Evolutionary conservation across 1,140 invertebrate species (phyloP), one percentile per base, ranked within the genome.

Genomic region (Manduca sexta): DNA sequence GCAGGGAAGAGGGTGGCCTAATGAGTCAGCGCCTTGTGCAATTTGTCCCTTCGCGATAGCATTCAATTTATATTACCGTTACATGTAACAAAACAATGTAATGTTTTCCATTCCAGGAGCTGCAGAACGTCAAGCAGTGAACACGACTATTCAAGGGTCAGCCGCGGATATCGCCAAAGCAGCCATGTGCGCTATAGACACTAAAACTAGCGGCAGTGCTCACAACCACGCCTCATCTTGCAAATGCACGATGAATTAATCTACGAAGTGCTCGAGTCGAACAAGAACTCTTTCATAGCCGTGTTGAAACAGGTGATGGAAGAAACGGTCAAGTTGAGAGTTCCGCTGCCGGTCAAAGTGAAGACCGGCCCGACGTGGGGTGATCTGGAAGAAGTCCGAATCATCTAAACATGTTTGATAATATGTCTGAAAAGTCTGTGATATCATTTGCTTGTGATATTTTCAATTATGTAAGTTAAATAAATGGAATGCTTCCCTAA

Each of bases 221-320:
- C 75, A 53, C 67, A 88, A 71, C 72, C 90, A 1, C 90, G 89
- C 52, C 87, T 98, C 13, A 89, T 98, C 2, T 84, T 99, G 30
- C 96, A 99, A 74, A 86, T 99, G 54, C 97, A 99, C 73, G 98
- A 99, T 87, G 98, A 99, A 89, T 87, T 99, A 0, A 91, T 99
- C 16, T 98, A 95, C 69, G 97, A 99, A 89, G 95, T 98, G 49
- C 83, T 87, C 12, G 58, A 85, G 53, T 69, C 84, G 10, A 88
- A 92, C 74, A 74, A 94, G 13, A 67, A 86, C 6, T 65, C 86
- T 54, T 91, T 94, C 12, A 90, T 90, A 1, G 73, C 71, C 48
- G 88, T 94, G 31, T 81, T 98, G 12, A 93, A 92, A 66, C 73
- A 89, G 15, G 88, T 89, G 11, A 98, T 98, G 96, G 95, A 97